Percentiles rank a stretch among this genome's conserved stretches.
These are phyloP conservation scores for Xylocopa sonorina DNA, from an alignment of 1,140 invertebrate genomes.

Conservation along the genomic window DNA sequence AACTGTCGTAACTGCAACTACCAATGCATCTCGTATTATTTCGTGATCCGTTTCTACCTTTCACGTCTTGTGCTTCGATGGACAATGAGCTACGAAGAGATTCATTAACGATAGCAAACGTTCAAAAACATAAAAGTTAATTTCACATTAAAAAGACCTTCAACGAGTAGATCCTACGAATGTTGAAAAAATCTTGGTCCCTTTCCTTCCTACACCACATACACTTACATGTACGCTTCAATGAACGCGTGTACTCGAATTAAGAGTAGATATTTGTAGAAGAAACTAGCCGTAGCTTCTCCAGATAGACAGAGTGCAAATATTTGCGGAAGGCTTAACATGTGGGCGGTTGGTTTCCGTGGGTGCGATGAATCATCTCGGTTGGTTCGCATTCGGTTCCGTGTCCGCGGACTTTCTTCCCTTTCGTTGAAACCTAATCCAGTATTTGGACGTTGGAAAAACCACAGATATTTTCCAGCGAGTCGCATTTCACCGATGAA, in stretches of 20 bases:
- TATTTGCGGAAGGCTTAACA: conserved; percentile 52
- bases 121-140: too few species aligned
- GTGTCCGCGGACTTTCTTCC: not conserved
- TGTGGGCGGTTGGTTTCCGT: not conserved
- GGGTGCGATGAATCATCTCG: conserved; percentile 31
- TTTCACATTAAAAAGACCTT: too few species aligned
- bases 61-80: too few species aligned
- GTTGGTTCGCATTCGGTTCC: conserved; percentile 1
- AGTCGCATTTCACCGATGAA: conserved; percentile 10
- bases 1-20: not conserved
- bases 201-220: not conserved
- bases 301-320: conserved; percentile 49
- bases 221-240: not conserved
- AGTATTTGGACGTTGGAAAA: not conserved
- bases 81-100: too few species aligned
- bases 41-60: too few species aligned
- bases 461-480: conserved; percentile 9
- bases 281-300: conserved; percentile 51
- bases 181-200: too few species aligned
- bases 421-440: not conserved
- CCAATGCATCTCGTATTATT: too few species aligned
- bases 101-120: too few species aligned
- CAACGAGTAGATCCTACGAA: too few species aligned
- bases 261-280: conserved; percentile 41
- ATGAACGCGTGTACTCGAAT: not conserved